A percentile compares a stretch with the other conserved stretches of the same genome.
phyloP scores from a whole-genome alignment of 2,113 vertebrate species.

The Scalopus aquaticus region DNA sequence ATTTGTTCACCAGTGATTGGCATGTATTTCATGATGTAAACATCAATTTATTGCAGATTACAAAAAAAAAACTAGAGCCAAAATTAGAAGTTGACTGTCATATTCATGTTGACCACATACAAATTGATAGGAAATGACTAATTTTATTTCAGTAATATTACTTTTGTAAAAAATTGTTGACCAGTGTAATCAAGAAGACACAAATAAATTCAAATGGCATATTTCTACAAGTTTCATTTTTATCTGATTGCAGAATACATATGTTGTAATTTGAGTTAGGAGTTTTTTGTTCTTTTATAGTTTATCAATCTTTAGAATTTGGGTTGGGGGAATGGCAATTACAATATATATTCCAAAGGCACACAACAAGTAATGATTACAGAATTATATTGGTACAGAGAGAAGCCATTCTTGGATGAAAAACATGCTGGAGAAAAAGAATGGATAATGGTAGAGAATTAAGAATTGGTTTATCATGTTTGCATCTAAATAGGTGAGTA shows the following conservation, averaged over 20 bases:
- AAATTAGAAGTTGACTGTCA: too few species aligned
- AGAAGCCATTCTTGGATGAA: not conserved
- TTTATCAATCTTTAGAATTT: not conserved
- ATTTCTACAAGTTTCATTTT: not conserved
- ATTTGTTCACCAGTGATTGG: too few species aligned
- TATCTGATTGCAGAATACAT: constrained; percentile 13
- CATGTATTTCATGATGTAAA: too few species aligned
- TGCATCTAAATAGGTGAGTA: not conserved
- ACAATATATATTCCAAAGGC: not conserved
- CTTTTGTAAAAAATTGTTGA: too few species aligned
- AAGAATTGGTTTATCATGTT: not conserved
- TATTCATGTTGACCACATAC: too few species aligned
- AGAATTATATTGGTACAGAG: not conserved
- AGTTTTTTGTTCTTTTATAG: not conserved
- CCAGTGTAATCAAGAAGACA: not conserved
- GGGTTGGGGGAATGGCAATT: not conserved
- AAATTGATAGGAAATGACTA: too few species aligned
- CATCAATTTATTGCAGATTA: too few species aligned
- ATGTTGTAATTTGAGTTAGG: not conserved
- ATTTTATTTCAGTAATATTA: too few species aligned
- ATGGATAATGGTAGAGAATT: not conserved
- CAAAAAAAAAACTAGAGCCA: too few species aligned
- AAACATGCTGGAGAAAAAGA: constrained; percentile 4
- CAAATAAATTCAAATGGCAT: not conserved
- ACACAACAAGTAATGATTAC: not conserved